These are phyloP conservation scores for Sipha flava DNA, from an alignment of 1,140 invertebrate species.

Conservation along the genomic window DNA sequence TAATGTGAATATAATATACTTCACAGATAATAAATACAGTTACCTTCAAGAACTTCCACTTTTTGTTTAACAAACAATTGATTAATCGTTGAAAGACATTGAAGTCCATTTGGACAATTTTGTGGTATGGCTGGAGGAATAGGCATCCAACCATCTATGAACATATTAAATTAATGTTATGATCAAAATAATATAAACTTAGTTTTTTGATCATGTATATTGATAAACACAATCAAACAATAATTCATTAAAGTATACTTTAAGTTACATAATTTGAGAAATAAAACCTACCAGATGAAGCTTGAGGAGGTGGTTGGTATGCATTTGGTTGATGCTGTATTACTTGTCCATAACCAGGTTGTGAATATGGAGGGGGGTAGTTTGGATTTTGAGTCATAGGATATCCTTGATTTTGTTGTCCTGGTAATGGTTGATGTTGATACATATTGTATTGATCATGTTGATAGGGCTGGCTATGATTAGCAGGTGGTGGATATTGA, in stretches of 20 bases:
- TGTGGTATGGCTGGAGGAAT: constrained; percentile 56
- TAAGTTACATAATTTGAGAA: background rate
- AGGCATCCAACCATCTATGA: constrained; percentile 72
- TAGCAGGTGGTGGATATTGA: background rate
- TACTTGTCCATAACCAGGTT: background rate
- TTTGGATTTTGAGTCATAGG: background rate
- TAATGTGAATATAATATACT: too few species aligned
- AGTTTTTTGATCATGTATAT: too few species aligned
- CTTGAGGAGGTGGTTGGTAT: constrained; percentile 4
- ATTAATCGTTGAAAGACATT: constrained; percentile 86
- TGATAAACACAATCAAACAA: too few species aligned
- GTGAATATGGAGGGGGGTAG: constrained; percentile 13
- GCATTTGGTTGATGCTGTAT: background rate
- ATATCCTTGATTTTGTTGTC: constrained; percentile 1
- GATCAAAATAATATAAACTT: background rate
- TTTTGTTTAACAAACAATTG: constrained; percentile 81
- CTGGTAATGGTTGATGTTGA: background rate
- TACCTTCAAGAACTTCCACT: constrained; percentile 73
- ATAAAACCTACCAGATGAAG: background rate
- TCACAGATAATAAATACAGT: background rate
- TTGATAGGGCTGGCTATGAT: background rate
- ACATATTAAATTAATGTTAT: background rate
- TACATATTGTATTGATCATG: constrained; percentile 19
- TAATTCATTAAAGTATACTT: too few species aligned
- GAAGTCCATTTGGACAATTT: constrained; percentile 82